Evolutionary conservation across 2,888 invertebrate species (phyloP), one percentile per base, ranked within the genome.

Genomic region (Eupithecia vulgata): DNA sequence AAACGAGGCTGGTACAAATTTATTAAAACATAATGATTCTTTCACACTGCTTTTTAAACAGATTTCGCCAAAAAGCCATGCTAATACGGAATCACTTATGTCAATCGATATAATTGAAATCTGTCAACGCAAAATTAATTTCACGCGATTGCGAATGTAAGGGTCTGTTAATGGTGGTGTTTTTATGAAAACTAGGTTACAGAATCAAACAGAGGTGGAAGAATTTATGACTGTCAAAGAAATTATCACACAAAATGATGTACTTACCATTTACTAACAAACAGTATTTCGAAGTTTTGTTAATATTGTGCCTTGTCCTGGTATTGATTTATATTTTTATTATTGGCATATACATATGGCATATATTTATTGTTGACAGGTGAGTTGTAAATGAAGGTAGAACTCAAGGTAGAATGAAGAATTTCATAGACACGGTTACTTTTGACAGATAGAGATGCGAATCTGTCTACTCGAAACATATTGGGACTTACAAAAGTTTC

Each of bases 41-140:
- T 59, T 30, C 61, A 17, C 61, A 17, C 34, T 17, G 34, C 7
- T 6, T 34, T 61, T 7, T 61, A 17, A 34, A 61, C 61, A 34
- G 7, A 17, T 17, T 61, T 34, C 25, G 8, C 1, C 8, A 61
- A 61, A 45, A 34, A 61, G 61, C 61, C 34, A 30, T 34, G 7
- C 57, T 57, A 37, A 21, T 65, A 65, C 40, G 40, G 25, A 65
- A 15, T 40, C 57, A 57, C 65, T 72, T 57, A 73, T 75, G 74
- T 80, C 72, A 52, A 75, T 76, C 74, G 76, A 77, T 83, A 80
- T 78, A 76, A 81, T 81, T 79, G 76, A 80, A 80, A 79, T 81
- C 79, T 78, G 78, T 74, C 74, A 73, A 78, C 77, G 74, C 74
- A 75, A 80, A 84, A 83, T 84, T 83, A 82, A 77, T 79, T 78